Percentiles rank a stretch among this genome's conserved stretches.
Conservation (phyloP, 2,113 vertebrate genomes). For the Arvicanthis niloticus region DNA sequence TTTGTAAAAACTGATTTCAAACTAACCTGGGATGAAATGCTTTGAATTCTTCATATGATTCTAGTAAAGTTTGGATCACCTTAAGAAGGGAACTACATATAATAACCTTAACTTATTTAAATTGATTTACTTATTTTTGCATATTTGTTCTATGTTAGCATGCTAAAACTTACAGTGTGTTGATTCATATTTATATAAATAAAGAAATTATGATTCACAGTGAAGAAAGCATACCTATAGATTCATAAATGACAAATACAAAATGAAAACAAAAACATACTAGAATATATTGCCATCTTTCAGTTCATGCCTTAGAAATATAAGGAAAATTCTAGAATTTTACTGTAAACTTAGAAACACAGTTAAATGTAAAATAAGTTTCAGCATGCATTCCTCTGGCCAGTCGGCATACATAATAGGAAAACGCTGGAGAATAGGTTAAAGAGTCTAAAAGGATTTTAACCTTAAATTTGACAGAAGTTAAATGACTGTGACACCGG, state of each 20-base stretch:
- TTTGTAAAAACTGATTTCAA: constrained; percentile 42
- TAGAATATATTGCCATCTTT: constrained; percentile 55
- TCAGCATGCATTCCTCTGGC: constrained; percentile 84
- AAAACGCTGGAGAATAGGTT: constrained; percentile 90
- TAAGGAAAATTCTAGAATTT: constrained; percentile 78
- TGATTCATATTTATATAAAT: constrained; percentile 45
- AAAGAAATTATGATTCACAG: constrained; percentile 9
- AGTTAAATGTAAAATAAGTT: constrained; percentile 85
- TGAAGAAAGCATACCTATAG: constrained; percentile 14
- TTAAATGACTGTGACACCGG: constrained; percentile 95
- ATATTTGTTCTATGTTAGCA: constrained; percentile 45
- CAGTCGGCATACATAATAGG: constrained; percentile 87
- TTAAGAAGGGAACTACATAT: constrained; percentile 30
- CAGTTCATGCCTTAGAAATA: constrained; percentile 64
- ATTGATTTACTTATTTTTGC: constrained; percentile 30
- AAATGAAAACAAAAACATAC: constrained; percentile 53
- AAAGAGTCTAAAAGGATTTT: constrained; percentile 91
- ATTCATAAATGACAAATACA: constrained; percentile 39
- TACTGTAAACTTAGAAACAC: constrained; percentile 82
- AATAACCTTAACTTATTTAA: constrained; percentile 56
- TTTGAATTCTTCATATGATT: constrained; percentile 43
- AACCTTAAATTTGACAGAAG: constrained; percentile 94
- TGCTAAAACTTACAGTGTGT: neutral
- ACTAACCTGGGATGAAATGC: constrained; percentile 5
- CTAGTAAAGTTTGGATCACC: constrained; percentile 27